Evolutionary conservation across 2,113 vertebrate species (phyloP).

Genomic region (Puma concolor): DNA sequence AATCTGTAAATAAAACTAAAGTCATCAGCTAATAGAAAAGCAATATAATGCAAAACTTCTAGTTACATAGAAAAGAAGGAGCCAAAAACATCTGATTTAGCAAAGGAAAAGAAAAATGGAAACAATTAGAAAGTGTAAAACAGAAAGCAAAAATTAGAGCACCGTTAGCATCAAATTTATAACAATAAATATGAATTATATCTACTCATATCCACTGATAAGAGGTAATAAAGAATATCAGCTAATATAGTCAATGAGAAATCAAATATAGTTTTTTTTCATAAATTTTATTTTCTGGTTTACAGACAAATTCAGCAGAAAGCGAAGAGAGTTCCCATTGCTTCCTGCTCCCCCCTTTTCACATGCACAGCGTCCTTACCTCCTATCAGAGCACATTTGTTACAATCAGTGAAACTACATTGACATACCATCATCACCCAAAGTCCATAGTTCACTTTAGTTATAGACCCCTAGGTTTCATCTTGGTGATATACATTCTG

Average conservation of each 20-base stretch:
- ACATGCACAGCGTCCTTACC: background rate
- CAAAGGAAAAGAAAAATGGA: background rate
- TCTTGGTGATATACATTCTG: background rate
- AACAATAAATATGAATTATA: background rate
- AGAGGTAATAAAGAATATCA: background rate
- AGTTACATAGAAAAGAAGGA: background rate
- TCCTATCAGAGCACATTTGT: background rate
- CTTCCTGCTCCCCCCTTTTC: background rate
- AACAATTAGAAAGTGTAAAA: background rate
- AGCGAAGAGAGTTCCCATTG: background rate
- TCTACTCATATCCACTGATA: background rate
- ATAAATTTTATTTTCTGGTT: background rate
- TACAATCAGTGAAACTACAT: background rate
- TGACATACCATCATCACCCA: background rate
- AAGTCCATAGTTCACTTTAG: background rate
- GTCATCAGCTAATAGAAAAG: background rate
- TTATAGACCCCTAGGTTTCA: background rate
- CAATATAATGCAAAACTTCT: background rate
- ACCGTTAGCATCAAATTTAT: background rate
- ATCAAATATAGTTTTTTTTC: background rate
- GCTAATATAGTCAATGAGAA: background rate
- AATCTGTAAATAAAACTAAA: background rate
- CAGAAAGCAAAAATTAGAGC: background rate
- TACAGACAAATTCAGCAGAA: background rate
- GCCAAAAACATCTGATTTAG: background rate